Evolutionary conservation across 2,113 vertebrate genomes (phyloP).

Genomic region (Pluvianellus socialis): DNA sequence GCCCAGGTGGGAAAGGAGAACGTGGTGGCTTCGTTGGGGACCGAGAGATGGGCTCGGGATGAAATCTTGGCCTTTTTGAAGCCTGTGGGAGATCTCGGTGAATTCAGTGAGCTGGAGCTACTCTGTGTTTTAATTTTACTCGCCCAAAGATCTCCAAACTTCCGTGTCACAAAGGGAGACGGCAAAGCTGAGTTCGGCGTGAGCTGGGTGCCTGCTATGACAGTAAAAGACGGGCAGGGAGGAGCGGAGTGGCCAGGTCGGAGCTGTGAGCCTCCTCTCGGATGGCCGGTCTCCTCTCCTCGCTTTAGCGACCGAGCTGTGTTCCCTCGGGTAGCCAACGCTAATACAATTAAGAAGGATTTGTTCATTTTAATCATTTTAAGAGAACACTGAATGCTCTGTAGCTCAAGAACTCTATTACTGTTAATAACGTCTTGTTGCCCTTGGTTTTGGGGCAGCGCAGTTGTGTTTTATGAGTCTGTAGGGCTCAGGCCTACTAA

Average conservation of each 20-base stretch:
- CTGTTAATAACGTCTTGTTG: not conserved
- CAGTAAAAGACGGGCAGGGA: not conserved
- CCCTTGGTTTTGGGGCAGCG: not conserved
- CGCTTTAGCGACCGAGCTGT: fast-evolving
- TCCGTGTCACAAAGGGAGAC: not conserved
- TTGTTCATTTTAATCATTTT: not conserved
- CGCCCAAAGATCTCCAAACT: not conserved
- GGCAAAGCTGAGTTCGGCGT: fast-evolving
- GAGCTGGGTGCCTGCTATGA: not conserved
- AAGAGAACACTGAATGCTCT: not conserved
- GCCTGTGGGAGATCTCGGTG: not conserved
- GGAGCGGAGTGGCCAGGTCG: fast-evolving
- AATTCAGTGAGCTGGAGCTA: not conserved
- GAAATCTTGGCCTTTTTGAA: not conserved
- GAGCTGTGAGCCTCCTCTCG: not conserved
- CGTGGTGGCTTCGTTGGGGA: not conserved
- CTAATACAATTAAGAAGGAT: not conserved
- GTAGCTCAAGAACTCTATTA: not conserved
- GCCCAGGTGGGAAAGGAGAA: not conserved
- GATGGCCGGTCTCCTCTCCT: not conserved
- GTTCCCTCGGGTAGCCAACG: not conserved
- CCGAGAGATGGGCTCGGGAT: fast-evolving
- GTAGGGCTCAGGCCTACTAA: not conserved
- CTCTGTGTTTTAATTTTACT: not conserved
- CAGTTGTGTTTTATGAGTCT: not conserved